These are phyloP conservation scores for Taenioides sp. DNA, from an alignment of 2,797 vertebrate species.

Conservation along the genomic window DNA sequence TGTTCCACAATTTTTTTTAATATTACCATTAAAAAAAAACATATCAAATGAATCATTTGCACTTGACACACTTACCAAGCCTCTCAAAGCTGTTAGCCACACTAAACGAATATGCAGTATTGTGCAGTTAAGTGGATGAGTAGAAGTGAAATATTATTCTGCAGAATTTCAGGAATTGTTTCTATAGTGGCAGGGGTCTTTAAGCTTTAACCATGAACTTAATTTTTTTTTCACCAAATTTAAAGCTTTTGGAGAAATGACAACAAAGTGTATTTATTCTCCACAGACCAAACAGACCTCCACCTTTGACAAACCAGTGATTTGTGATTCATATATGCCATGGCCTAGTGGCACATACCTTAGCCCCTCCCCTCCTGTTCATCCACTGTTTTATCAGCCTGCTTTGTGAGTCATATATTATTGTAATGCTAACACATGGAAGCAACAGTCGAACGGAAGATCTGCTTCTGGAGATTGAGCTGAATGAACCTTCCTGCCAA, in stretches of 20 bases:
- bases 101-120: not conserved
- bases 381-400: conserved; percentile 60
- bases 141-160: conserved; percentile 24
- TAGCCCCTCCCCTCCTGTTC: conserved; percentile 53
- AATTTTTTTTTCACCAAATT: not conserved
- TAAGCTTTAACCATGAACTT: too few relatives aligned
- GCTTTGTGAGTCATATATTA: conserved; percentile 65
- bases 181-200: conserved; percentile 10
- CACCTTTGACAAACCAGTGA: conserved; percentile 45
- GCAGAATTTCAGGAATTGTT: conserved; percentile 9
- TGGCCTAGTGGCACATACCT: conserved; percentile 20
- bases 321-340: conserved; percentile 78
- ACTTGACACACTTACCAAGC: not conserved
- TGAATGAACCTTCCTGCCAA: conserved; percentile 70
- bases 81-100: not conserved
- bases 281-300: conserved; percentile 40
- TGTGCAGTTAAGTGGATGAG: not conserved
- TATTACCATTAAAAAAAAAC: too few relatives aligned
- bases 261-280: conserved; percentile 7
- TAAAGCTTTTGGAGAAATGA: not conserved
- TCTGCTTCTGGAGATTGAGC: conserved; percentile 78
- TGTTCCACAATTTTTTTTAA: too few relatives aligned
- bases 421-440: conserved; percentile 68
- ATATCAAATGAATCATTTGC: not conserved
- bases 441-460: conserved; percentile 70